Conservation (phyloP, 2,888 invertebrate genomes). For the Amblyjoppa proteus region DNA sequence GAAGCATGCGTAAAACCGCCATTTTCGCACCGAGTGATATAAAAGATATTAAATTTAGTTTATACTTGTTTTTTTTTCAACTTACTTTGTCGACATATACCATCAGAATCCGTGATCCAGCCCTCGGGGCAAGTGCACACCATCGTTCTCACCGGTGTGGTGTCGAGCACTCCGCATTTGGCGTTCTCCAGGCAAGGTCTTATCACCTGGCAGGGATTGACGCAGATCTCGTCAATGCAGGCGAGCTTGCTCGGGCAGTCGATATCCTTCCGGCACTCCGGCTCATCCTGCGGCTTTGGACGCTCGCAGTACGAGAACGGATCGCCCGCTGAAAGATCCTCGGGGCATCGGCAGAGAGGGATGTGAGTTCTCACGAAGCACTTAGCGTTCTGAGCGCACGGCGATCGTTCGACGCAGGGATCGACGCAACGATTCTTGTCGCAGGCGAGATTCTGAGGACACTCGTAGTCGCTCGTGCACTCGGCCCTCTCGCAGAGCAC, state of each 20-base stretch:
- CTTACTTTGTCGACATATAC: conserved; percentile 90
- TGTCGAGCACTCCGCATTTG: conserved; percentile 93
- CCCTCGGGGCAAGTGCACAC: conserved; percentile 95
- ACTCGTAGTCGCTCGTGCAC: conserved; percentile 93
- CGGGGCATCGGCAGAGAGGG: conserved; percentile 93
- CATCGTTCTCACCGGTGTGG: conserved; percentile 94
- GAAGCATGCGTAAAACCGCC: too few relatives aligned
- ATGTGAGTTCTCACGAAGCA: conserved; percentile 93
- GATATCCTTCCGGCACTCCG: conserved; percentile 91
- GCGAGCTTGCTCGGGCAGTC: conserved; percentile 94
- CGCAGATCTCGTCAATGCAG: conserved; percentile 92
- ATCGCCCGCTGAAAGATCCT: conserved; percentile 92
- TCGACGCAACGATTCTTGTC: conserved; percentile 91
- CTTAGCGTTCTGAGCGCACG: conserved; percentile 93
- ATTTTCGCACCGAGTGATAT: too few relatives aligned
- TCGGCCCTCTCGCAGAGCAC: conserved; percentile 91
- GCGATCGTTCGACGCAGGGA: conserved; percentile 90
- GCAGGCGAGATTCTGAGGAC: conserved; percentile 91
- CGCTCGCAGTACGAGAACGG: conserved; percentile 91
- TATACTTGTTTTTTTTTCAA: conserved; percentile 25
- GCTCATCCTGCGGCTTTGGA: conserved; percentile 85
- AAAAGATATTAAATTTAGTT: too few relatives aligned
- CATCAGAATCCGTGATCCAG: conserved; percentile 92
- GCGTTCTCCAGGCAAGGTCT: conserved; percentile 92
- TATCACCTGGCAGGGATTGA: conserved; percentile 91